These are phyloP conservation scores for Drosophila tsacasi DNA, from an alignment of 1,140 invertebrate genomes.

Conservation along the genomic window DNA sequence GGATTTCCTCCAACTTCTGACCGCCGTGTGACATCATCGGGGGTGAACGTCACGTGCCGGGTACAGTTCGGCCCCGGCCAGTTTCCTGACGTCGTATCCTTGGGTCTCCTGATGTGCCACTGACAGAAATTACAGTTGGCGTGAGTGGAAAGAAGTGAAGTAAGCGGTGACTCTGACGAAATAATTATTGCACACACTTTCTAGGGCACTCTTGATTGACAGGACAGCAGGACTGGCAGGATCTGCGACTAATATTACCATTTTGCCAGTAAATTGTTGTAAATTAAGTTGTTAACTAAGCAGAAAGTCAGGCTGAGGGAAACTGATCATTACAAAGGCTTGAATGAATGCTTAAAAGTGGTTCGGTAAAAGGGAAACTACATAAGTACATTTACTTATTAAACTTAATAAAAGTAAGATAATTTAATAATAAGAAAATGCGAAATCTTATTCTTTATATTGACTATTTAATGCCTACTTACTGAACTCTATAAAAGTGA, in stretches of 20 bases:
- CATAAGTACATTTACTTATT: neutral
- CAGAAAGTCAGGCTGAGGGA: neutral
- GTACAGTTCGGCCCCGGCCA: constrained; percentile 43
- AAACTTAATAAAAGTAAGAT: neutral
- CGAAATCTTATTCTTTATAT: neutral
- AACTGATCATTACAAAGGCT: neutral
- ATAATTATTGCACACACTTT: constrained; percentile 70
- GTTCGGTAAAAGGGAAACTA: neutral
- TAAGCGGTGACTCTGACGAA: constrained; percentile 38
- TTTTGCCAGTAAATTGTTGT: constrained; percentile 6
- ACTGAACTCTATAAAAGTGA: neutral
- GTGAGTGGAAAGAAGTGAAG: constrained; percentile 26
- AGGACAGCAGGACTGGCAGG: neutral
- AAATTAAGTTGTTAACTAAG: constrained; percentile 3
- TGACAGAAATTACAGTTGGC: constrained; percentile 71
- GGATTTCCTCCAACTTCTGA: constrained; percentile 10
- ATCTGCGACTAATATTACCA: constrained; percentile 1
- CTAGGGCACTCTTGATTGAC: constrained; percentile 45
- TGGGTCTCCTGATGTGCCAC: constrained; percentile 39
- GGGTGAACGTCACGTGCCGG: constrained; percentile 58
- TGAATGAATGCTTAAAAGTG: neutral
- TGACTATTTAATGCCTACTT: neutral
- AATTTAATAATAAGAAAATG: too few species aligned
- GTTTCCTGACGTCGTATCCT: constrained; percentile 9
- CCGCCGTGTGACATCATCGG: constrained; percentile 71